Base-by-base conservation (phyloP, 2,113 vertebrate genomes). In the Phaetusa simplex region DNA sequence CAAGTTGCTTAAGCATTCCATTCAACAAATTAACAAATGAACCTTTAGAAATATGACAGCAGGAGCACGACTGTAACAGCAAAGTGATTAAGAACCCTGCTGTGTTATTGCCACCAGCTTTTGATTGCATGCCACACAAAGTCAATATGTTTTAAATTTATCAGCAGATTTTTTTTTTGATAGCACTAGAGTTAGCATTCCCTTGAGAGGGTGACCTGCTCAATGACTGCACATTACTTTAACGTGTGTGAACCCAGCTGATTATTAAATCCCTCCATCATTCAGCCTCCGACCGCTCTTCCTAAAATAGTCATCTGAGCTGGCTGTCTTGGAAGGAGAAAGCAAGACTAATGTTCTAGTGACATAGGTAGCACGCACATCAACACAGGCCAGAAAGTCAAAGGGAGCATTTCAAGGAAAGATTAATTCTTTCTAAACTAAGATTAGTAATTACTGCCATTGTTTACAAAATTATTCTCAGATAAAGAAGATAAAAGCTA, bases 21-120 rank as follows among this genome's bases (percentile, higher is more conserved):
- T 73, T 72, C 86, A 86, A 93, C 58, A 96, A 97, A 96, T 90
- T 94, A 96, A 92, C 80, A 95, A 92, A 83, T 66, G 88, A 96
- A 90, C 82, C 59, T 88, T 80, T 66, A 92, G 82, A 90, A 93
- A 77, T 76, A 80, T 81, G 91, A 95, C 93, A 97, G 93, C 88
- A 94, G 88, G 91, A 96, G 72, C 93, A 95, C 0, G 20, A 89
- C 83, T 81, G 69, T 29, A 95, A 86, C 86, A 92, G 76, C 55
- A 74, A 92, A 92, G 64, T 86, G 89, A 96, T 96, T 92, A 94
- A 96, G 86, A 94, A 96, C 83, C 95, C 95, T 78, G 80, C 94
- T 95, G 89, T 78, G 92, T 93, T 96, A 92, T 29, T 92, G 88
- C 91, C 80, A 94, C 76, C 86, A 90, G 94, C 72, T 91, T 95